A percentile compares a stretch with the other conserved stretches of the same genome.
These are phyloP conservation scores for Nemoura dubitans DNA, from an alignment of 2,888 invertebrate genomes.

Conservation along the genomic window DNA sequence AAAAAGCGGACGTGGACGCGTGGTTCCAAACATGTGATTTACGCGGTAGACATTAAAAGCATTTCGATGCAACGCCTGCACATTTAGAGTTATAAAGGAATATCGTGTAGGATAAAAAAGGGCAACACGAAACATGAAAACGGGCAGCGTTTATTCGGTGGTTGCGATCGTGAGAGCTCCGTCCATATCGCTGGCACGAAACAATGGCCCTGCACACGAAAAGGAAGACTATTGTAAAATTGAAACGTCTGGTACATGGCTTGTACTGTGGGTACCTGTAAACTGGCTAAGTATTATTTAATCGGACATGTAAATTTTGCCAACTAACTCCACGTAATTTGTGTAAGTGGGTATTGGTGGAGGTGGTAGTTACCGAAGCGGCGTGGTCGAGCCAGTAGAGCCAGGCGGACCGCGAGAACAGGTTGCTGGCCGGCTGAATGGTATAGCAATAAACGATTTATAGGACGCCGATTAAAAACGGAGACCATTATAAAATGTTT, in stretches of 20 bases:
- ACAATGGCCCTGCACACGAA: not conserved
- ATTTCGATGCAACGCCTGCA: not conserved
- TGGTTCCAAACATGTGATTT: not conserved
- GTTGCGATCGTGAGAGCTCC: not conserved
- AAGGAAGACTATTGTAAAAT: not conserved
- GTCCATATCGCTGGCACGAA: not conserved
- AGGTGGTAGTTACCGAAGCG: not conserved
- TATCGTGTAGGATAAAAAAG: not conserved
- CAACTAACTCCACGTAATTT: conserved; percentile 12
- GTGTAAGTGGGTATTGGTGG: conserved; percentile 7
- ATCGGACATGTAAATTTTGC: not conserved
- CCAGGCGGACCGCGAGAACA: not conserved
- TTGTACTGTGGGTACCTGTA: not conserved
- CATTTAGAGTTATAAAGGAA: not conserved
- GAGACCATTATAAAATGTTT: not conserved
- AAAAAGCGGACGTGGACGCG: not conserved
- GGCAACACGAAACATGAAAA: not conserved
- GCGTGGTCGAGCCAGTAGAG: no score
- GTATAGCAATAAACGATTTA: conserved; percentile 4
- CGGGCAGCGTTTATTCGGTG: not conserved
- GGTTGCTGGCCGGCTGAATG: not conserved
- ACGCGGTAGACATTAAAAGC: not conserved
- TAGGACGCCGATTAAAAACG: not conserved
- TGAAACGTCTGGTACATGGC: not conserved
- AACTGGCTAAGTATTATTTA: conserved; percentile 5